Evolutionary conservation across 2,888 invertebrate genomes (phyloP).

Genomic region (Portevinia maculata): DNA sequence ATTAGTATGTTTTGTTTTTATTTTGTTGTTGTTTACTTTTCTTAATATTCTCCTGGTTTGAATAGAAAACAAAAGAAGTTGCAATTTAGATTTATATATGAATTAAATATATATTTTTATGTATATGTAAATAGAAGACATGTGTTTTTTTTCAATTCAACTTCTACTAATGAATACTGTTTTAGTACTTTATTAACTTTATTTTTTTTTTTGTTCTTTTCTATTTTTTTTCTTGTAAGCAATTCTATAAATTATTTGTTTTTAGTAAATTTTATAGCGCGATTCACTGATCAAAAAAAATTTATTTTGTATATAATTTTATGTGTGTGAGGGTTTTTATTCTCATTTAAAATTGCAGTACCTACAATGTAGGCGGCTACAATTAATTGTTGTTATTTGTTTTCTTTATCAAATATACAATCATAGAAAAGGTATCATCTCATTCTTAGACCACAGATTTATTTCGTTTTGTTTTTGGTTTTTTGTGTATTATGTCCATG

Average conservation of each 20-base stretch:
- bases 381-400: conserved; percentile 45
- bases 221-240: conserved; percentile 79
- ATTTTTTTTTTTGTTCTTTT: conserved; percentile 75
- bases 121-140: conserved; percentile 72
- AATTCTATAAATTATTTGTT: conserved; percentile 73
- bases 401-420: conserved; percentile 69
- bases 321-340: conserved; percentile 33
- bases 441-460: conserved; percentile 65
- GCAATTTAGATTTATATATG: conserved; percentile 31
- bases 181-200: conserved; percentile 49
- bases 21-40: background rate
- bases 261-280: conserved; percentile 68
- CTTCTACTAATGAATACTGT: conserved; percentile 70
- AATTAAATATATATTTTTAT: conserved; percentile 67
- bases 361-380: conserved; percentile 62
- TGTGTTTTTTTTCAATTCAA: conserved; percentile 66
- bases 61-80: conserved; percentile 44
- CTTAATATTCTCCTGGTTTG: conserved; percentile 12
- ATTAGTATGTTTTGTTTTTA: conserved; percentile 22
- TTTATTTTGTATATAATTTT: conserved; percentile 45
- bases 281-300: conserved; percentile 57
- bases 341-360: conserved; percentile 58
- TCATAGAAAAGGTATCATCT: conserved; percentile 70
- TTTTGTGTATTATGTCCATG: conserved; percentile 7
- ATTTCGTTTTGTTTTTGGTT: background rate